Conservation (phyloP, 2,113 vertebrate genomes). For the Anarhynchus alexandrinus region DNA sequence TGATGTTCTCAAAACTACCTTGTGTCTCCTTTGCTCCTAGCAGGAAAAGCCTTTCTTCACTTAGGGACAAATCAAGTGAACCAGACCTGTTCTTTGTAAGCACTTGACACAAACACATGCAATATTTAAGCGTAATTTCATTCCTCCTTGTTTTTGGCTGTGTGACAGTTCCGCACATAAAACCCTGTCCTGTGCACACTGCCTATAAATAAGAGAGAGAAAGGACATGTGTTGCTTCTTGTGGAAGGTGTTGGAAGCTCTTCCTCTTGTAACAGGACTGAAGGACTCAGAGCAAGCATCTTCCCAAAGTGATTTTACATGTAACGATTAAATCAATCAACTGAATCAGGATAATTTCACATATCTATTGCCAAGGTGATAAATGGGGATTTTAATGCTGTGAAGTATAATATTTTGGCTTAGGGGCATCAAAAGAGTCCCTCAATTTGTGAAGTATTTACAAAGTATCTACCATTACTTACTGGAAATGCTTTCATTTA, state of each 20-base stretch:
- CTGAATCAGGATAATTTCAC: background rate
- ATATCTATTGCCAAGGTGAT: background rate
- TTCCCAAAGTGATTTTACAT: slow-evolving; percentile 22
- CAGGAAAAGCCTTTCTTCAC: background rate
- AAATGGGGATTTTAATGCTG: background rate
- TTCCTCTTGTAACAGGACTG: background rate
- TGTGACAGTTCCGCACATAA: background rate
- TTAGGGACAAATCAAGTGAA: background rate
- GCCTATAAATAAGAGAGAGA: background rate
- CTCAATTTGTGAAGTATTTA: background rate
- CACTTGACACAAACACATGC: background rate
- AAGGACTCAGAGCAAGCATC: background rate
- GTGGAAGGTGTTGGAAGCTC: background rate
- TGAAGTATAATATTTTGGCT: background rate
- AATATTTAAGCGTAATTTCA: background rate
- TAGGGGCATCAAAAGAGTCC: background rate
- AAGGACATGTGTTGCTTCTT: background rate
- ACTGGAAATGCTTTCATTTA: background rate
- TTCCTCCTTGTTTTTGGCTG: background rate
- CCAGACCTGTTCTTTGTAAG: background rate
- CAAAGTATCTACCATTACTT: background rate
- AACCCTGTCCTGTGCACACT: background rate
- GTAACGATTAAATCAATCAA: slow-evolving; percentile 25
- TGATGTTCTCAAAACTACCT: background rate
- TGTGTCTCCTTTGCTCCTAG: background rate